A percentile compares a stretch with the other conserved stretches of the same genome.
Conservation (phyloP, 2,888 invertebrate species). For the Brenthis hecate region DNA sequence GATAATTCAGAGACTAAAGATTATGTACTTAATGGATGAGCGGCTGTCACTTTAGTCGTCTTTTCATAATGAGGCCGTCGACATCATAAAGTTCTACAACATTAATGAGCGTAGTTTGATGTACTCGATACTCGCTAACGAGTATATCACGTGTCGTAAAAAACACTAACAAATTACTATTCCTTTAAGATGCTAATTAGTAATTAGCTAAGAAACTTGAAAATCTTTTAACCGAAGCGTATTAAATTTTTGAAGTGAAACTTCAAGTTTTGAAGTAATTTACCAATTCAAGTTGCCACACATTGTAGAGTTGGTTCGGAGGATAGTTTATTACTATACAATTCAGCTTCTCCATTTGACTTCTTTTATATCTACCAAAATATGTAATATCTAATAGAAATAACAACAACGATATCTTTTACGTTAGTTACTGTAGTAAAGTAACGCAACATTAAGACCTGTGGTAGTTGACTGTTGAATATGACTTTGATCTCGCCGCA, state of each 20-base stretch:
- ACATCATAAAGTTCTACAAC: conserved; percentile 3
- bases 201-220: too few species aligned
- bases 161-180: too few species aligned
- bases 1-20: conserved; percentile 14
- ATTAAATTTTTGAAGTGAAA: too few species aligned
- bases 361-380: too few species aligned
- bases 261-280: too few species aligned
- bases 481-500: conserved; percentile 72
- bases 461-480: conserved; percentile 17
- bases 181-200: too few species aligned
- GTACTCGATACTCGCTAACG: conserved; percentile 1
- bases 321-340: too few species aligned
- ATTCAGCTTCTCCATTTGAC: too few species aligned
- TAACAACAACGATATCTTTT: not conserved
- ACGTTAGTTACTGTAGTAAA: conserved; percentile 8
- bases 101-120: not conserved
- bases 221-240: too few species aligned
- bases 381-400: too few species aligned
- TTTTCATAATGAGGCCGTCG: conserved; percentile 15
- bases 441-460: not conserved
- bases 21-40: conserved; percentile 13
- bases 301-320: too few species aligned
- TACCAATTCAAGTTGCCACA: too few species aligned
- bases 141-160: not conserved
- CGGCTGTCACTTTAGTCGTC: conserved; percentile 13